Evolutionary conservation across 2,113 vertebrate genomes (phyloP).

Genomic region (Copsychus sechellarum): DNA sequence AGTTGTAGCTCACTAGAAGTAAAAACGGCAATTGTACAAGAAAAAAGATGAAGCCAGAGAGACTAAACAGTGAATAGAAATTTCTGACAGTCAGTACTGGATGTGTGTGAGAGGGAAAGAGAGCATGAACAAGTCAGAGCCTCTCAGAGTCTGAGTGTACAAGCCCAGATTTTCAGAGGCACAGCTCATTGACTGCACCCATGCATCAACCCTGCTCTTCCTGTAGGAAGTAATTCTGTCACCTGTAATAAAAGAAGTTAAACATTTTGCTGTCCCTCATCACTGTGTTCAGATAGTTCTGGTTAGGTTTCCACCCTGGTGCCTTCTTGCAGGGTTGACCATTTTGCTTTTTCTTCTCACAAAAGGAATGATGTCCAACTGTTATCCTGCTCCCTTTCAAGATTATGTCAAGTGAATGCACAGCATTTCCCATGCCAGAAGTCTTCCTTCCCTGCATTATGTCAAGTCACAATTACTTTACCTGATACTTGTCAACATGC

Average conservation of each 20-base stretch:
- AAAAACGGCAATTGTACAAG: background rate
- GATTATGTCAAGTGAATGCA: background rate
- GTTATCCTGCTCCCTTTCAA: background rate
- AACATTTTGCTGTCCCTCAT: background rate
- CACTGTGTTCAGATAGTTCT: background rate
- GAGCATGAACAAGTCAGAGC: background rate
- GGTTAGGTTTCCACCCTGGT: background rate
- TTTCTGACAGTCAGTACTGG: background rate
- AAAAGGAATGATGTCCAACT: background rate
- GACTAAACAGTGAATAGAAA: background rate
- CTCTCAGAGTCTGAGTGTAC: background rate
- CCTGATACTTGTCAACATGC: background rate
- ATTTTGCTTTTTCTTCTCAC: background rate
- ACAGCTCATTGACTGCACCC: background rate
- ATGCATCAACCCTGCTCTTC: background rate
- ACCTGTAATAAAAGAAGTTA: background rate
- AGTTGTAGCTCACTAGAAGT: background rate
- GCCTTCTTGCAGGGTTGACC: background rate
- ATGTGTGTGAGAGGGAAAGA: background rate
- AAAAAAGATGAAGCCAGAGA: background rate
- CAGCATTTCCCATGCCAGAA: background rate
- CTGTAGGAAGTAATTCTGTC: background rate
- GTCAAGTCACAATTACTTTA: slow-evolving; percentile 1
- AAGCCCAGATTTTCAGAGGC: background rate
- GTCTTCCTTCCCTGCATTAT: background rate